Conservation (phyloP, 2,113 vertebrate genomes). For the Australoheros scitulus region DNA sequence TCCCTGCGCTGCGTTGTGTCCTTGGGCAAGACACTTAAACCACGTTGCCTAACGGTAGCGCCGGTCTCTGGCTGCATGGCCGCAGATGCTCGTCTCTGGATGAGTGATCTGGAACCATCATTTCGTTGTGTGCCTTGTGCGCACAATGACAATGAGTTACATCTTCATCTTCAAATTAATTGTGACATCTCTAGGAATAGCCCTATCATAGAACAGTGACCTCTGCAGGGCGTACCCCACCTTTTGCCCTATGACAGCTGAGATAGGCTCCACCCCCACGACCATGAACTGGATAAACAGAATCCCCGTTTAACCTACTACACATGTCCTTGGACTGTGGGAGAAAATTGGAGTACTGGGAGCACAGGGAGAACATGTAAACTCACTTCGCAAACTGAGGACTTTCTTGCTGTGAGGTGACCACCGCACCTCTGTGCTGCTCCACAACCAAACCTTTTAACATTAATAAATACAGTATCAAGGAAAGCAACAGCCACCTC, state of each 20-base stretch:
- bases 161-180: too few species aligned
- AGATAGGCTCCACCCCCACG: not conserved
- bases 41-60: too few species aligned
- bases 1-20: too few species aligned
- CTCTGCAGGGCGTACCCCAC: not conserved
- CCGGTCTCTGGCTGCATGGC: too few species aligned
- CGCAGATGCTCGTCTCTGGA: too few species aligned
- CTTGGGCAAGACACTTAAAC: too few species aligned
- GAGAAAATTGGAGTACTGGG: not conserved
- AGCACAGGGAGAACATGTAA: not conserved
- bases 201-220: not conserved
- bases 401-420: not conserved
- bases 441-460: not conserved
- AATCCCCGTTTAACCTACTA: not conserved
- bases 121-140: too few species aligned
- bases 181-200: not conserved
- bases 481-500: not conserved
- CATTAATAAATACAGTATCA: not conserved
- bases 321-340: not conserved
- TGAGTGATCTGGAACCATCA: too few species aligned
- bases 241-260: not conserved
- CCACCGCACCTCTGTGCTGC: not conserved
- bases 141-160: too few species aligned
- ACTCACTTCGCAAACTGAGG: not conserved
- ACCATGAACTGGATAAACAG: not conserved